A percentile compares a stretch with the other conserved stretches of the same genome.
Evolutionary conservation across 2,888 invertebrate species (phyloP).

Genomic region (Tinea pellionella): DNA sequence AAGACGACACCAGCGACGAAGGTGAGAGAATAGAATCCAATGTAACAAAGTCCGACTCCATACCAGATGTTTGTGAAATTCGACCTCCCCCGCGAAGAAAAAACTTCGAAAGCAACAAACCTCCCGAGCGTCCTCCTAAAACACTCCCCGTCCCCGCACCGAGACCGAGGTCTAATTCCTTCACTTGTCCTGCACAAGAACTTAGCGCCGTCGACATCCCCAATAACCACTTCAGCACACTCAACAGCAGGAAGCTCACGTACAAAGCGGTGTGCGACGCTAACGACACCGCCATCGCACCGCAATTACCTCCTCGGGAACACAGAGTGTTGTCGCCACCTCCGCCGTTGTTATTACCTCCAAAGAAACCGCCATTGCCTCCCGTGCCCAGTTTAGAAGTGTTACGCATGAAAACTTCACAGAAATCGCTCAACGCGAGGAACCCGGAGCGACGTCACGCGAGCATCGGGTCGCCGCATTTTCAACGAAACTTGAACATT

Average conservation of each 20-base stretch:
- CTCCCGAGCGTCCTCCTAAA: constrained; percentile 78
- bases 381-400: constrained; percentile 75
- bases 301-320: constrained; percentile 66
- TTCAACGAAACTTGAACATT: constrained; percentile 69
- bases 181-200: constrained; percentile 57
- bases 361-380: constrained; percentile 79
- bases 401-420: constrained; percentile 65
- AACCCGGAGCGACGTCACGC: constrained; percentile 65
- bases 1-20: constrained; percentile 60
- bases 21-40: constrained; percentile 42
- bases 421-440: constrained; percentile 44
- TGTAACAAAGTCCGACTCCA: constrained; percentile 50
- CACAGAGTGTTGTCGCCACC: constrained; percentile 51
- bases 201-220: constrained; percentile 52
- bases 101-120: constrained; percentile 63
- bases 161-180: constrained; percentile 69
- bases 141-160: constrained; percentile 59
- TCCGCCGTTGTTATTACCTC: constrained; percentile 69
- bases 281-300: constrained; percentile 61
- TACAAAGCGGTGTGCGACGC: constrained; percentile 58
- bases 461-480: constrained; percentile 73
- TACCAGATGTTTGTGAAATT: constrained; percentile 63
- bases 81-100: constrained; percentile 74
- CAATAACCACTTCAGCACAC: constrained; percentile 53
- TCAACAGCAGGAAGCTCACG: constrained; percentile 55